These are phyloP conservation scores for Vannuccia rotundouncinata DNA, from an alignment of 2,888 invertebrate species.

Conservation along the genomic window DNA sequence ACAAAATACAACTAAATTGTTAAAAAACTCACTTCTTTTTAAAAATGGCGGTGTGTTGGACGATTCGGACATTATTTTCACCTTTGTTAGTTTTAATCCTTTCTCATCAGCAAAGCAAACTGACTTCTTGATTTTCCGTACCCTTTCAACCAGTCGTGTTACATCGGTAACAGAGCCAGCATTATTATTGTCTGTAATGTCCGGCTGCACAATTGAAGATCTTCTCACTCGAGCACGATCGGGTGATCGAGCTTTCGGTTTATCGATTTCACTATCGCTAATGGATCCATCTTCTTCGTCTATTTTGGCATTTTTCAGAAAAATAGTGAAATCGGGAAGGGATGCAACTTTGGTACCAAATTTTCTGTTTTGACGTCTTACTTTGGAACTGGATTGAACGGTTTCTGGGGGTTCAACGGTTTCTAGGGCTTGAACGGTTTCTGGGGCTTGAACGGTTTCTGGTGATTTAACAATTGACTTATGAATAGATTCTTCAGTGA, in stretches of 20 bases:
- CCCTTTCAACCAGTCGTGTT: background rate
- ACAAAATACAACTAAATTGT: too few species aligned
- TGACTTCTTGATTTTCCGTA: background rate
- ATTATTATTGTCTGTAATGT: background rate
- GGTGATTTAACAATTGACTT: background rate
- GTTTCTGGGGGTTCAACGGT: background rate
- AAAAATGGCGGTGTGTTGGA: background rate
- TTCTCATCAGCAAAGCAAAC: constrained; percentile 17
- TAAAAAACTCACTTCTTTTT: background rate
- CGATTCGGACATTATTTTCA: background rate
- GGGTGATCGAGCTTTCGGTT: background rate
- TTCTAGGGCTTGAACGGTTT: background rate
- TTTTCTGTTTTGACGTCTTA: background rate
- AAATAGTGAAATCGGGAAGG: background rate
- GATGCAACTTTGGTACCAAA: background rate
- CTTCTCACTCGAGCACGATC: background rate
- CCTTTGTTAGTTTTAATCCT: background rate
- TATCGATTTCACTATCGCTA: background rate
- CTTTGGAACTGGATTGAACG: background rate
- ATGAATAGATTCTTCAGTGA: background rate
- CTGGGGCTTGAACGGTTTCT: background rate
- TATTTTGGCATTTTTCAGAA: background rate
- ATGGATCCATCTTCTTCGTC: background rate
- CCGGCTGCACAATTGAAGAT: background rate
- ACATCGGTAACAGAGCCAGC: background rate